Percentiles rank a stretch among this genome's conserved stretches.
Conservation (phyloP, 2,888 invertebrate species). For the Melangyna quadrimaculata region DNA sequence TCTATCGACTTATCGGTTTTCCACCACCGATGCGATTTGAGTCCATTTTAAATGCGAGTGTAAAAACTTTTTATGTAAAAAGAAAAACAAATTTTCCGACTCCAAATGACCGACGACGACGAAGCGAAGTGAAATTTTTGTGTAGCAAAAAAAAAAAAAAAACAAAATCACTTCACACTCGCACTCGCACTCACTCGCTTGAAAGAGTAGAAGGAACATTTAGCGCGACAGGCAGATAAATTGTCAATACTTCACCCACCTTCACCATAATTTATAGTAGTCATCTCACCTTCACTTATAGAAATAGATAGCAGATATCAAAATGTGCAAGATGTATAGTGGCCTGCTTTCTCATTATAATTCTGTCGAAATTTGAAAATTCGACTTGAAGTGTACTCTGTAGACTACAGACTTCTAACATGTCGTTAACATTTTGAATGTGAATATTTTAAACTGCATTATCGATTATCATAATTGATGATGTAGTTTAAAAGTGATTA, state of each 20-base stretch:
- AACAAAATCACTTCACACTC: conserved; percentile 41
- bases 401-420: background rate
- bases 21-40: background rate
- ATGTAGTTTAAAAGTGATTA: too few relatives aligned
- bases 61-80: conserved; percentile 17
- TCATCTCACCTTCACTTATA: conserved; percentile 39
- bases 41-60: conserved; percentile 45
- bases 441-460: conserved; percentile 14
- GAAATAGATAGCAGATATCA: too few relatives aligned
- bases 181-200: background rate
- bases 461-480: too few relatives aligned
- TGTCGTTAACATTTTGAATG: background rate
- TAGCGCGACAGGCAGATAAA: background rate
- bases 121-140: conserved; percentile 24
- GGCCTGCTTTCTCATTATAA: background rate
- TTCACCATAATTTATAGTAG: conserved; percentile 24
- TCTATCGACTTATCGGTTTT: conserved; percentile 35
- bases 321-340: too few relatives aligned
- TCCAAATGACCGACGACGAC: conserved; percentile 54
- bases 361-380: background rate
- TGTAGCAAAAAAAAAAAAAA: conserved; percentile 17
- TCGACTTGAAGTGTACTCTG: background rate
- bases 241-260: conserved; percentile 28
- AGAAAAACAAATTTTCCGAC: conserved; percentile 18
- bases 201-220: conserved; percentile 13